Evolutionary conservation across 2,113 vertebrate genomes (phyloP).

Genomic region (Diadophis punctatus): DNA sequence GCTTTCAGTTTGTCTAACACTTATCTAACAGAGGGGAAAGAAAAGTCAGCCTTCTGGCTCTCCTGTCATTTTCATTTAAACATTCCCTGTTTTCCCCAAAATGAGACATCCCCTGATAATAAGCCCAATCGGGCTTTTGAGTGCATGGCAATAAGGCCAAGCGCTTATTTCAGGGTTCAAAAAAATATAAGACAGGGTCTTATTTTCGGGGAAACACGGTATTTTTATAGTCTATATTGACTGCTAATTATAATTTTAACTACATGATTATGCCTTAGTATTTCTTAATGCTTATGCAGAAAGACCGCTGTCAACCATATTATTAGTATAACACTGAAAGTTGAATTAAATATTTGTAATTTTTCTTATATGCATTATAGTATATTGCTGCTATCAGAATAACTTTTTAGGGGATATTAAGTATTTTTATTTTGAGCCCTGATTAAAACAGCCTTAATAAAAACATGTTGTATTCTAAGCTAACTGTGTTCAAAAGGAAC

Average conservation of each 20-base stretch:
- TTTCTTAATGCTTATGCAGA: background rate
- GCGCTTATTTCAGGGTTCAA: no score
- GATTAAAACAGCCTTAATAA: background rate
- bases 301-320: background rate
- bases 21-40: background rate
- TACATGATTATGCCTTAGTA: background rate
- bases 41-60: background rate
- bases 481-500: background rate
- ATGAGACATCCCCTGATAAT: no score
- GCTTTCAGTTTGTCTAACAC: background rate
- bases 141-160: no score
- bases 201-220: no score
- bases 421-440: background rate
- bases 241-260: background rate
- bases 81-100: no score
- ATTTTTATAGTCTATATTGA: background rate
- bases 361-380: background rate
- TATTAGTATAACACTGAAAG: background rate
- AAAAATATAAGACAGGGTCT: no score
- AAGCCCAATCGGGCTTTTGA: no score
- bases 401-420: background rate
- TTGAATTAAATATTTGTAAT: background rate
- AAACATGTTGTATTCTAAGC: background rate
- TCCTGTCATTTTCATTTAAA: background rate
- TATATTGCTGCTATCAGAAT: background rate